Evolutionary conservation across 2,888 invertebrate genomes (phyloP).

Genomic region (Corythucha ciliata): DNA sequence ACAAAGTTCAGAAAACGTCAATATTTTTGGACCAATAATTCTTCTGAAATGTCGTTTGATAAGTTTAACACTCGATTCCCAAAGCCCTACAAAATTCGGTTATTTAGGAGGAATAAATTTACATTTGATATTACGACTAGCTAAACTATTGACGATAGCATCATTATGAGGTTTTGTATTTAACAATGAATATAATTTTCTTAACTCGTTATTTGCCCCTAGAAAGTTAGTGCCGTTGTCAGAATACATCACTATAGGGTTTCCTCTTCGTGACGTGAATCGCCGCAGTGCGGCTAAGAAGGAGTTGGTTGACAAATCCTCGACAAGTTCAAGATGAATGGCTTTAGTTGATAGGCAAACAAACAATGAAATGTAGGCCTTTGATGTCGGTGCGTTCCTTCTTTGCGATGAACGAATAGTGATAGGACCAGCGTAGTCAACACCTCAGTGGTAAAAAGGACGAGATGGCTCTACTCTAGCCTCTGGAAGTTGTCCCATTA

Average conservation of each 20-base stretch:
- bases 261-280: conserved; percentile 12
- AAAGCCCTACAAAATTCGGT: too few relatives aligned
- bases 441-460: conserved; percentile 4
- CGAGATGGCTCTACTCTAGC: background rate
- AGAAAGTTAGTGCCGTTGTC: conserved; percentile 20
- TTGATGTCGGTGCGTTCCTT: background rate
- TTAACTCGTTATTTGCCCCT: conserved; percentile 2
- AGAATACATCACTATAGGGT: background rate
- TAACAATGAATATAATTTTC: too few relatives aligned
- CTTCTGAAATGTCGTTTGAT: too few relatives aligned
- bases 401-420: background rate
- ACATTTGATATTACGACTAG: too few relatives aligned
- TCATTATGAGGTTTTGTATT: too few relatives aligned
- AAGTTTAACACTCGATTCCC: too few relatives aligned
- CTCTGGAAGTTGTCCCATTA: conserved; percentile 12
- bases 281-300: conserved; percentile 4
- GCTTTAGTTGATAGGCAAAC: conserved; percentile 16
- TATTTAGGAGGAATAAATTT: too few relatives aligned
- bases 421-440: conserved; percentile 16
- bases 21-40: too few relatives aligned
- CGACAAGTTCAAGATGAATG: conserved; percentile 10
- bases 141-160: too few relatives aligned
- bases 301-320: background rate
- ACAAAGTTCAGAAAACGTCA: too few relatives aligned
- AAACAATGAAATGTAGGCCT: conserved; percentile 12